A percentile compares a stretch with the other conserved stretches of the same genome.
These are phyloP conservation scores for Perca schrenkii DNA, from an alignment of 2,113 vertebrate genomes.

Conservation along the genomic window DNA sequence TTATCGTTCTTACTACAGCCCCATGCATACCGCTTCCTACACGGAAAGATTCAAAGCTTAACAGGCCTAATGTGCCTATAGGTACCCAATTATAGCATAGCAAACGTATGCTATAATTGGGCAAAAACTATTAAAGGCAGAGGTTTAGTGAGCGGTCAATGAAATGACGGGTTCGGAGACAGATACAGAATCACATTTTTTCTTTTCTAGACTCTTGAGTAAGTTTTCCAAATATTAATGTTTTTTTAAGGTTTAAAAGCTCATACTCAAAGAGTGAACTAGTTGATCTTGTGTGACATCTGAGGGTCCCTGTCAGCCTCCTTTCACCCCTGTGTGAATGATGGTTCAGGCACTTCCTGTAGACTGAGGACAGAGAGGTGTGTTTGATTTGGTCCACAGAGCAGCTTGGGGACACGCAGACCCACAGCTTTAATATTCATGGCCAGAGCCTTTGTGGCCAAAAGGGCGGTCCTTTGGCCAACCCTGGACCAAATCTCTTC, in stretches of 20 bases:
- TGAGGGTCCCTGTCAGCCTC: slow-evolving; percentile 11
- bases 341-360: slow-evolving; percentile 22
- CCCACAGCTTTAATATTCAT: slow-evolving; percentile 67
- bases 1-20: background rate
- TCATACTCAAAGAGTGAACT: background rate
- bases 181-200: background rate
- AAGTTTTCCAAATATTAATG: background rate
- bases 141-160: background rate
- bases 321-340: background rate
- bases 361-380: slow-evolving; percentile 39
- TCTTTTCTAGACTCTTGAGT: background rate
- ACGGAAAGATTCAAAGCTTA: background rate
- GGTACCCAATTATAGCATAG: too few relatives aligned
- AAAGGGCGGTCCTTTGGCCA: slow-evolving; percentile 50
- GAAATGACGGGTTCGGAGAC: background rate
- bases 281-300: slow-evolving; percentile 30
- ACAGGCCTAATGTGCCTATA: background rate
- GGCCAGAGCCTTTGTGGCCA: slow-evolving; percentile 35
- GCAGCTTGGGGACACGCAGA: slow-evolving; percentile 51
- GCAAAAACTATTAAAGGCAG: background rate
- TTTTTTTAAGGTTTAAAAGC: background rate
- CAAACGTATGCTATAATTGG: background rate
- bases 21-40: background rate
- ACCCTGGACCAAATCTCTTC: slow-evolving; percentile 5
- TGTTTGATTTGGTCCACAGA: slow-evolving; percentile 63